Evolutionary conservation across 2,113 vertebrate species (phyloP).

Genomic region (Ammodytes dubius): DNA sequence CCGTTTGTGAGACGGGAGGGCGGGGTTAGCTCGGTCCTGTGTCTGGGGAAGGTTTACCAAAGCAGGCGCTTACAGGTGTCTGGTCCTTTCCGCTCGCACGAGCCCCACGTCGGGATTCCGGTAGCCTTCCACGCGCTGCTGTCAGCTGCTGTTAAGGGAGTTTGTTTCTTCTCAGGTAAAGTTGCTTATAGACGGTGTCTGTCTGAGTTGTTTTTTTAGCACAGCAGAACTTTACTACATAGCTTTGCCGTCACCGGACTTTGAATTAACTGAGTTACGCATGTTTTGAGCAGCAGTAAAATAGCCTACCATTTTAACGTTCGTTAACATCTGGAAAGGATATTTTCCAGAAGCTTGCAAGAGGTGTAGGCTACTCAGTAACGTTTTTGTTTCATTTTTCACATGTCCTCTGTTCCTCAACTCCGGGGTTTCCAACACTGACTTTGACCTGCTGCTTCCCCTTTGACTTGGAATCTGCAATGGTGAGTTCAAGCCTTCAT

Average conservation of each 20-base stretch:
- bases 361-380: neutral
- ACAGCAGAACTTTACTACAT: neutral
- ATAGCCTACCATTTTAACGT: too few species aligned
- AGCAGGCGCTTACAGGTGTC: constrained; percentile 71
- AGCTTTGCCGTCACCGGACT: neutral
- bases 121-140: constrained; percentile 2
- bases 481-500: constrained; percentile 70
- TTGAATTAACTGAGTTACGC: neutral
- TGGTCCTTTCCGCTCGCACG: constrained; percentile 46
- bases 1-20: constrained; percentile 33
- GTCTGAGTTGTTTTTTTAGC: neutral
- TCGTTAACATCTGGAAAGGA: neutral
- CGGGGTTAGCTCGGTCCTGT: constrained; percentile 49
- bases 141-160: neutral
- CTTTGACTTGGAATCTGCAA: constrained; percentile 37
- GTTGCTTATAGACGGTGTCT: neutral
- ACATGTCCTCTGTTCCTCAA: constrained; percentile 38
- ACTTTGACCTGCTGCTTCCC: constrained; percentile 43
- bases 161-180: constrained; percentile 58
- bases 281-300: neutral
- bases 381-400: constrained; percentile 37
- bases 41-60: constrained; percentile 31
- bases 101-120: constrained; percentile 30
- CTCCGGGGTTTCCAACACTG: constrained; percentile 22
- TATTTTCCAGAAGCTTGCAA: fast-evolving